These are phyloP conservation scores for Sebastolobus alascanus DNA, from an alignment of 2,797 vertebrate genomes.

Conservation along the genomic window DNA sequence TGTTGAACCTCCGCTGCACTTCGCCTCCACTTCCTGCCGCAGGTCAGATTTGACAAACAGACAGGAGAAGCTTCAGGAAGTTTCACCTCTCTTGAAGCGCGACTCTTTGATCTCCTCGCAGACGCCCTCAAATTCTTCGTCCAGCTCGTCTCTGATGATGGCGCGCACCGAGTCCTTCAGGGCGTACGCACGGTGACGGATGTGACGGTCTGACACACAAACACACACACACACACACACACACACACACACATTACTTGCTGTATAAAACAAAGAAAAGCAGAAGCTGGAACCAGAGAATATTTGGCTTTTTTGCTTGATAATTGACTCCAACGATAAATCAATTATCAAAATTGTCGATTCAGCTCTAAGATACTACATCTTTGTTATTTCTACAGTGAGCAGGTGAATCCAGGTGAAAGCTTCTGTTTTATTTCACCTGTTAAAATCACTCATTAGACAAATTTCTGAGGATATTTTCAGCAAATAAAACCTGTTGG, in stretches of 20 bases:
- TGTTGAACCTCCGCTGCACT: not conserved
- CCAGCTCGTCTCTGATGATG: constrained; percentile 91
- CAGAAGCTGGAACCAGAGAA: too few relatives aligned
- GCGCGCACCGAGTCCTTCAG: constrained; percentile 90
- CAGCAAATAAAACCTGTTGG: not conserved
- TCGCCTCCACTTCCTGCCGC: not conserved
- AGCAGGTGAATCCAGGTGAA: too few relatives aligned
- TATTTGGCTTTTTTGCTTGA: too few relatives aligned
- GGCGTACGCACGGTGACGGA: constrained; percentile 90
- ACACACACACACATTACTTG: not conserved
- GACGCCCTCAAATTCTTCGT: constrained; percentile 89
- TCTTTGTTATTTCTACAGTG: too few relatives aligned
- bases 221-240: constrained; percentile 32
- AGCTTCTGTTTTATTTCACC: too few relatives aligned
- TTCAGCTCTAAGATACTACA: too few relatives aligned
- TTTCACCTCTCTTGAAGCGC: constrained; percentile 87
- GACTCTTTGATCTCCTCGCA: constrained; percentile 91
- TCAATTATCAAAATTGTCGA: too few relatives aligned
- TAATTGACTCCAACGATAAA: too few relatives aligned
- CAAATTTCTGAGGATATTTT: not conserved
- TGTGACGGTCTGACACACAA: constrained; percentile 87
- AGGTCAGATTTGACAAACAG: not conserved
- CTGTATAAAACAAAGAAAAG: too few relatives aligned
- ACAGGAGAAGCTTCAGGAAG: not conserved
- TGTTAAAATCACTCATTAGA: too few relatives aligned